Evolutionary conservation across 2,888 invertebrate genomes (phyloP).

Genomic region (Halocaridina rubra): DNA sequence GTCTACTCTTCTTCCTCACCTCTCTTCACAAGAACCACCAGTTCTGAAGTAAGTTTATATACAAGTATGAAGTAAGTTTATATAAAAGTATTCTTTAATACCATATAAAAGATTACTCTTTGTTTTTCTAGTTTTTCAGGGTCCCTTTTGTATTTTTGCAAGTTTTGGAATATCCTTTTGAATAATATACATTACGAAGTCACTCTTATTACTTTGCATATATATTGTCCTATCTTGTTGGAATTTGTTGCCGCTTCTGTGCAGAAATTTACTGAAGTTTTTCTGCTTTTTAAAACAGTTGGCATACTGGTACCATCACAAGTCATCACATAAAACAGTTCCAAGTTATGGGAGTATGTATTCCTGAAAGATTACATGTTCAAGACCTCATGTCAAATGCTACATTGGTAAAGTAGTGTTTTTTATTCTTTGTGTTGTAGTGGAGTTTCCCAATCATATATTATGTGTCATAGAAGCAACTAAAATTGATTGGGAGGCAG

Average conservation of each 20-base stretch:
- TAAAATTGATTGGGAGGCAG: too few species aligned
- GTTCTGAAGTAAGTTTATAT: slow-evolving; percentile 24
- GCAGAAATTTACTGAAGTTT: not conserved
- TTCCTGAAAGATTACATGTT: slow-evolving; percentile 66
- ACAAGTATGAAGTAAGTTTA: not conserved
- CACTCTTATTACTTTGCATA: too few species aligned
- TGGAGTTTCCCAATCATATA: too few species aligned
- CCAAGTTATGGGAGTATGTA: slow-evolving; percentile 67
- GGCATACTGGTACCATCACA: slow-evolving; percentile 67
- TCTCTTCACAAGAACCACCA: slow-evolving; percentile 10
- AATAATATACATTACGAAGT: too few species aligned
- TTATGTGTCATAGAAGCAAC: too few species aligned
- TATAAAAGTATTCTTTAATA: too few species aligned
- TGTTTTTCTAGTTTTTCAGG: too few species aligned
- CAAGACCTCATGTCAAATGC: slow-evolving; percentile 66
- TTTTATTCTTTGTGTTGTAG: not conserved
- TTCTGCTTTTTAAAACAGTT: slow-evolving; percentile 62
- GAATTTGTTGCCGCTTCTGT: too few species aligned
- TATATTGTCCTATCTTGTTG: too few species aligned
- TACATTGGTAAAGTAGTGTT: slow-evolving; percentile 43
- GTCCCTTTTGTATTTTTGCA: too few species aligned
- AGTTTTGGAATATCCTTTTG: too few species aligned
- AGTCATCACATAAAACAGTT: slow-evolving; percentile 65
- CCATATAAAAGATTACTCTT: too few species aligned
- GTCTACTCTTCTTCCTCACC: slow-evolving; percentile 46